Percentiles rank a stretch among this genome's conserved stretches.
Conservation (phyloP, 2,888 invertebrate species). For the Strigamia transsilvanica region DNA sequence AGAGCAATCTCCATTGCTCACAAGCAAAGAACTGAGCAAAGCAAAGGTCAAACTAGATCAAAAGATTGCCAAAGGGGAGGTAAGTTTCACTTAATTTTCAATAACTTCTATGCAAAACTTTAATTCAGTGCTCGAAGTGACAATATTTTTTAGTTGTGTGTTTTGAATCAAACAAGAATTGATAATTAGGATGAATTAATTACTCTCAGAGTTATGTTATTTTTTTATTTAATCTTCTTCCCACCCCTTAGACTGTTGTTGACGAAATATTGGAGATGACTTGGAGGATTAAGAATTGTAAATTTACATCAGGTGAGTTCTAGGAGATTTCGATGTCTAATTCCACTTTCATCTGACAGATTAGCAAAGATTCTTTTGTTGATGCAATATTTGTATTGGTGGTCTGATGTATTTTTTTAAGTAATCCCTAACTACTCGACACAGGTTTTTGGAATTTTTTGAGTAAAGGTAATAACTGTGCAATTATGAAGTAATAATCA, state of each 20-base stretch:
- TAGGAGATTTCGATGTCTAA: not conserved
- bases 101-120: not conserved
- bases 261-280: not conserved
- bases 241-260: not conserved
- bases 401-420: not conserved
- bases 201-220: not conserved
- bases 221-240: not conserved
- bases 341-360: not conserved
- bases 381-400: not conserved
- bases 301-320: not conserved
- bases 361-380: constrained; percentile 18
- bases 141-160: not conserved
- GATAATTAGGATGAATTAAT: not conserved
- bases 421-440: not conserved
- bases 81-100: not conserved
- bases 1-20: constrained; percentile 31
- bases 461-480: too few species aligned
- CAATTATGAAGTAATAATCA: too few species aligned
- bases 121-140: not conserved
- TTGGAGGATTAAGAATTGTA: not conserved
- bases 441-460: not conserved
- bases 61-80: not conserved
- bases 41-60: constrained; percentile 7
- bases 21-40: not conserved
- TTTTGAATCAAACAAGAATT: not conserved